Base-by-base conservation (phyloP, 2,888 invertebrate genomes). In the Psylliodes chrysocephalus region DNA sequence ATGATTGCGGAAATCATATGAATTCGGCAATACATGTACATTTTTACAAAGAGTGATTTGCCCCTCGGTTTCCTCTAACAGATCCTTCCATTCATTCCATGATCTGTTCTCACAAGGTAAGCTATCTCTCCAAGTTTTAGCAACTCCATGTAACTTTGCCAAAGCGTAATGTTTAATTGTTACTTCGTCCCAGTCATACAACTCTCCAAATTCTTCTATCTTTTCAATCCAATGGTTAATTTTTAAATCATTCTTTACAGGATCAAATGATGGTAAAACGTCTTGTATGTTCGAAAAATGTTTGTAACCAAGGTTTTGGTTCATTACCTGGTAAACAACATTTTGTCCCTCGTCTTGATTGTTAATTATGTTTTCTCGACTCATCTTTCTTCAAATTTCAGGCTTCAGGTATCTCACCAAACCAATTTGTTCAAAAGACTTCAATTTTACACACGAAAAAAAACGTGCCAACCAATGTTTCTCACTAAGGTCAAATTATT, bases 81-180 rank as follows among this genome's bases (percentile, higher is more conserved):
- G n/a, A n/a, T n/a, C n/a, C n/a, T n/a, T 49, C 15, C 47, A 49
- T 28, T 49, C 47, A 12, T 6, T 19, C 25, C 47, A 19, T 12
- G 22, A 18, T 25, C 47, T 25, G 3, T 22, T 47, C 7, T 47
- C 22, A 25, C 47, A 25, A 1, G 47, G 47, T 12, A 72, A 38
- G 10, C 71, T 71, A 38, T 74, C 71, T 19, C 70, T 49, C 73
- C 73, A 72, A 33, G 53, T 65, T 60, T 44, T 66, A 5, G 73
- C 71, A 10, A 73, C 73, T 8, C 72, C 72, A 1, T 44, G 33
- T 22, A 75, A 40, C 57, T 72, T 71, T 0, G 62, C 56, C 1
- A 71, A 35, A 6, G 40, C 73, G 71, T n/a, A n/a, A n/a, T n/a
- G n/a, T n/a, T n/a, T n/a, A n/a, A n/a, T n/a, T n/a, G n/a, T n/a